Evolutionary conservation across 2,113 vertebrate genomes (phyloP).

Genomic region (Chaetops frenatus): DNA sequence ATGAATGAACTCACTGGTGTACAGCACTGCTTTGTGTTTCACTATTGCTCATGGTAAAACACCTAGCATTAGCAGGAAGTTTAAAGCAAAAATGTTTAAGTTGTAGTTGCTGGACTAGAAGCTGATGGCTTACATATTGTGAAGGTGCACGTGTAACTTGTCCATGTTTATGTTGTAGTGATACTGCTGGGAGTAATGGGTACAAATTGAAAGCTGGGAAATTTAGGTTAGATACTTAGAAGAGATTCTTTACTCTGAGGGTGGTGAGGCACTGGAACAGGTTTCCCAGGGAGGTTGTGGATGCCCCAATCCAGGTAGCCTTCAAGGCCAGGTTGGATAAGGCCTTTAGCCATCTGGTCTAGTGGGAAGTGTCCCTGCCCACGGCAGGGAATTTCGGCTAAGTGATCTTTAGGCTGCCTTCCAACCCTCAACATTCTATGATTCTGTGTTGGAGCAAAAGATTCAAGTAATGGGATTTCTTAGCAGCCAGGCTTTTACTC

Average conservation of each 20-base stretch:
- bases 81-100: background rate
- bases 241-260: background rate
- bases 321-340: background rate
- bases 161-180: background rate
- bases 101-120: background rate
- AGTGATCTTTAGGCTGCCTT: background rate
- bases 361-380: background rate
- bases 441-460: background rate
- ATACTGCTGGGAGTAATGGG: background rate
- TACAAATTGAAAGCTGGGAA: background rate
- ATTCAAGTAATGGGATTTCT: background rate
- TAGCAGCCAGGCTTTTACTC: background rate
- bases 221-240: background rate
- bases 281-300: background rate
- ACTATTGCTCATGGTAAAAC: fast-evolving
- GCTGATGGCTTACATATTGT: fast-evolving
- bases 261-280: background rate
- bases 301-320: background rate
- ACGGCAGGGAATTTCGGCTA: background rate
- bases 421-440: background rate
- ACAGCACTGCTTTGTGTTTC: fast-evolving
- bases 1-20: background rate
- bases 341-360: background rate
- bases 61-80: background rate
- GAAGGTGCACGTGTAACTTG: background rate